Conservation (phyloP, 37 sponge, comb jelly and placozoan genomes). For the Petrosia ficiformis region DNA sequence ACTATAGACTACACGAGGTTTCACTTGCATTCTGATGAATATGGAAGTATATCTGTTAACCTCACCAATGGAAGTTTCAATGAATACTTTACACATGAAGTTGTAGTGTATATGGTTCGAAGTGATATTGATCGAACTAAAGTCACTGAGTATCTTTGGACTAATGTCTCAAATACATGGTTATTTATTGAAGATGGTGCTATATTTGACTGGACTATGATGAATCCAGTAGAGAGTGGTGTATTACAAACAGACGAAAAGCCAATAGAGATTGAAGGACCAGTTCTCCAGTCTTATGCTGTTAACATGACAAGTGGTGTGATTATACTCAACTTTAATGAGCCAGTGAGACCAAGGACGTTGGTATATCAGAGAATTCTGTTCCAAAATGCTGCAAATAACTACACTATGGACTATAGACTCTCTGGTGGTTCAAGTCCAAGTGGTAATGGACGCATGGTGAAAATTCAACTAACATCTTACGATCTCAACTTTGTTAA, state of each 20-base stretch:
- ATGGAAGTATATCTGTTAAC: constrained; percentile 57
- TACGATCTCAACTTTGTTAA: constrained; percentile 83
- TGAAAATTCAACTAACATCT: constrained; percentile 42
- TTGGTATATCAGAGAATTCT: constrained; percentile 32
- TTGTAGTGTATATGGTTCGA: constrained; percentile 43
- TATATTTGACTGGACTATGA: constrained; percentile 79
- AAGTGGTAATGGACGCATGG: constrained; percentile 61
- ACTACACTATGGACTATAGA: constrained; percentile 48
- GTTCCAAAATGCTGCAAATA: constrained; percentile 47
- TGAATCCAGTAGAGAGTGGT: constrained; percentile 50
- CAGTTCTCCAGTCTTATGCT: constrained; percentile 48
- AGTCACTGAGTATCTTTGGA: constrained; percentile 68
- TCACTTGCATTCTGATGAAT: constrained; percentile 56
- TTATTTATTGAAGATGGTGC: constrained; percentile 66
- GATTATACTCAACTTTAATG: constrained; percentile 76
- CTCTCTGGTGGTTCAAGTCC: constrained; percentile 54
- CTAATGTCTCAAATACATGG: constrained; percentile 62
- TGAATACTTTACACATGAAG: constrained; percentile 56
- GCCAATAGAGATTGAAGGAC: constrained; percentile 68
- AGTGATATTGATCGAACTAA: constrained; percentile 77
- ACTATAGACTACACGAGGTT: constrained; percentile 72
- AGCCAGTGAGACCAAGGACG: constrained; percentile 71
- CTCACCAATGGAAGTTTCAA: constrained; percentile 67
- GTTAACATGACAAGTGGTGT: constrained; percentile 78
- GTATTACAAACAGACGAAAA: constrained; percentile 19